Base-by-base conservation (phyloP, 2,797 vertebrate species). In the Xiphorhynchus erythropygius region DNA sequence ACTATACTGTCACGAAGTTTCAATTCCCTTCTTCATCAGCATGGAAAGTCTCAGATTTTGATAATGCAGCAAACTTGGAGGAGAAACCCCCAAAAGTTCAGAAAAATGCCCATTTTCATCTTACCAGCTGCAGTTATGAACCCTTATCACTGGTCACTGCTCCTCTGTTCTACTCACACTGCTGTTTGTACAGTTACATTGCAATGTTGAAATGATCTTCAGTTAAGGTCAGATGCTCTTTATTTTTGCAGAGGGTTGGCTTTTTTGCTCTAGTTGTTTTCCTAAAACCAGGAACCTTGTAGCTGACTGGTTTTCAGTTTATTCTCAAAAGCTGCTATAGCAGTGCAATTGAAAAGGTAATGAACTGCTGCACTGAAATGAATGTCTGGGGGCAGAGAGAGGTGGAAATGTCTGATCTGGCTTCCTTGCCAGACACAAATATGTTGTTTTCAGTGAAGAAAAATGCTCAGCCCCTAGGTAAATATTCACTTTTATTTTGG, bases 391-490 rank as follows among this genome's bases (percentile, higher is more conserved):
- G 84, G 67, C 81, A 89, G 42, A 60, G 19, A 64, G 41, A 79
- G 78, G 64, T 89, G 71, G 39, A 42, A 89, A 83, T 70, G 47
- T 63, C 87, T 91, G 50, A 77, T 52, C n/a, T 83, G 68, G 16
- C 64, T 85, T 83, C 47, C 68, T 87, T 52, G 63, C 32, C 87
- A 95, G 59, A 73, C 87, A 82, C 33, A 87, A 92, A 85, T 70
- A 65, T 19, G n/a, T 76, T 88, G 42, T 32, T 89, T 89, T 52
- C 82, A 77, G 42, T 55, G 79, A 77, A 84, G 52, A 30, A 93
- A 95, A 87, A 80, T 67, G 13, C 41, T 80, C n/a, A 89, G 19
- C 75, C 82, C 87, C 52, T 67, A 87, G 52, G 82, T 91, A 91
- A 95, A 73, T 79, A 76, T 44, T 94, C 2, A 0, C 35, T 47